Percentiles rank a stretch among this genome's conserved stretches.
Evolutionary conservation across 2,888 invertebrate species (phyloP).

Genomic region (Himalopsyche anomala): DNA sequence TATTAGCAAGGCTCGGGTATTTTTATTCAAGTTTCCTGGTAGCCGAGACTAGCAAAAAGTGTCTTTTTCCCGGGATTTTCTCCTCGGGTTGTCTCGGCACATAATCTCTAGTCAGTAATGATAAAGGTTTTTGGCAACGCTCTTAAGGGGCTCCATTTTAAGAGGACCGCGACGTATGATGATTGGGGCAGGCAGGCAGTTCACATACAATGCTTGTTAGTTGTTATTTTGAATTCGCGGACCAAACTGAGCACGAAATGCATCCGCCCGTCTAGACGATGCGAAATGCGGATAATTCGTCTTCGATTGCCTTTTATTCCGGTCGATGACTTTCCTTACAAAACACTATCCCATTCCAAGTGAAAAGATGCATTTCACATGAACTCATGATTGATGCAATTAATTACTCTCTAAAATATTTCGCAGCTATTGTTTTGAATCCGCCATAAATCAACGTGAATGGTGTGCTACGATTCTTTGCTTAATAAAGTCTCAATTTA

Average conservation of each 20-base stretch:
- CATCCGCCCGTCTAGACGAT: conserved; percentile 42
- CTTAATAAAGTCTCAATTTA: no score
- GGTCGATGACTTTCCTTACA: conserved; percentile 19
- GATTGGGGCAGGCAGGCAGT: conserved; percentile 25
- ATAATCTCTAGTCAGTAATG: neutral
- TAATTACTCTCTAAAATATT: no score
- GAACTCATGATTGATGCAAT: no score
- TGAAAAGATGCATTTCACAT: no score
- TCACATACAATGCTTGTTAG: conserved; percentile 11
- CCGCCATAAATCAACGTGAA: no score
- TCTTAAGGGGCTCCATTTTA: conserved; percentile 5
- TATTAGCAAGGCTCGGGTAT: no score
- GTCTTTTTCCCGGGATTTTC: no score
- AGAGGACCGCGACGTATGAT: conserved; percentile 35
- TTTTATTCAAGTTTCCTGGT: no score
- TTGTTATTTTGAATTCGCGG: conserved; percentile 39
- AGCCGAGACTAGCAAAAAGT: no score
- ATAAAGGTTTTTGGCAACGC: conserved; percentile 17
- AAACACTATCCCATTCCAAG: neutral
- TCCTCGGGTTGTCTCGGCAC: no score
- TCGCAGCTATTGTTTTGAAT: no score
- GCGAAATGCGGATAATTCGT: conserved; percentile 19
- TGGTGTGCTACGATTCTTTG: no score
- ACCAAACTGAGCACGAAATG: conserved; percentile 40
- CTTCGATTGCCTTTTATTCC: conserved; percentile 7